Evolutionary conservation across 2,113 vertebrate genomes (phyloP).

Genomic region (Pagrus major): DNA sequence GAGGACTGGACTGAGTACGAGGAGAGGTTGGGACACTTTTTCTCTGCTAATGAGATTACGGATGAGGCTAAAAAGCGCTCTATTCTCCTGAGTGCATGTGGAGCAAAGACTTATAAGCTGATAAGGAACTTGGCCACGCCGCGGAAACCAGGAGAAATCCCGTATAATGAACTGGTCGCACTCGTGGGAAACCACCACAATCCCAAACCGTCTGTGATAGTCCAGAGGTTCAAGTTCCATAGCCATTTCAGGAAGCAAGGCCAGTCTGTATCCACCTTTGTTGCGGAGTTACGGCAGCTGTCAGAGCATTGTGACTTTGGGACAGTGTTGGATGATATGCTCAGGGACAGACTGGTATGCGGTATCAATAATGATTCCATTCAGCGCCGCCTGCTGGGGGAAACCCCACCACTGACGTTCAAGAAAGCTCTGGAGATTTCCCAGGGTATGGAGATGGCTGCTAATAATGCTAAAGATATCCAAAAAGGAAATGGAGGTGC

Average conservation of each 20-base stretch:
- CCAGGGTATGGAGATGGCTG: background rate
- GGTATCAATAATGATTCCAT: background rate
- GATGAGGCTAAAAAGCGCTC: background rate
- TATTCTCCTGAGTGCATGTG: slow-evolving; percentile 31
- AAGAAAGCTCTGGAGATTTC: background rate
- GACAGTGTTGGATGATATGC: background rate
- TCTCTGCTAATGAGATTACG: background rate
- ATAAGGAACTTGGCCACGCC: slow-evolving; percentile 5
- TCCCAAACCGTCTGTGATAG: background rate
- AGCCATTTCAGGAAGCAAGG: slow-evolving; percentile 16
- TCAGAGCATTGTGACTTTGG: slow-evolving; percentile 15
- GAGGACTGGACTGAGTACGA: slow-evolving; percentile 1
- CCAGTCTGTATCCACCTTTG: slow-evolving; percentile 17
- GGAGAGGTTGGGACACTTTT: slow-evolving; percentile 15
- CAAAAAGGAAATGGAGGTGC: background rate
- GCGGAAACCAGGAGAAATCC: background rate
- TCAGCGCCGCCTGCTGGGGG: background rate
- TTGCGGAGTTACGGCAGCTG: background rate
- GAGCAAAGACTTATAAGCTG: slow-evolving; percentile 31
- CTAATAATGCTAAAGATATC: background rate
- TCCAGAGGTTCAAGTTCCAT: slow-evolving; percentile 18
- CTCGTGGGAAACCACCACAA: slow-evolving; percentile 5
- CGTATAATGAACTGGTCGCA: background rate
- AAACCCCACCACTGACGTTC: background rate
- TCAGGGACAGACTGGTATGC: background rate